Evolutionary conservation across 2,888 invertebrate genomes (phyloP).

Genomic region (Megaustenia siamemsis): DNA sequence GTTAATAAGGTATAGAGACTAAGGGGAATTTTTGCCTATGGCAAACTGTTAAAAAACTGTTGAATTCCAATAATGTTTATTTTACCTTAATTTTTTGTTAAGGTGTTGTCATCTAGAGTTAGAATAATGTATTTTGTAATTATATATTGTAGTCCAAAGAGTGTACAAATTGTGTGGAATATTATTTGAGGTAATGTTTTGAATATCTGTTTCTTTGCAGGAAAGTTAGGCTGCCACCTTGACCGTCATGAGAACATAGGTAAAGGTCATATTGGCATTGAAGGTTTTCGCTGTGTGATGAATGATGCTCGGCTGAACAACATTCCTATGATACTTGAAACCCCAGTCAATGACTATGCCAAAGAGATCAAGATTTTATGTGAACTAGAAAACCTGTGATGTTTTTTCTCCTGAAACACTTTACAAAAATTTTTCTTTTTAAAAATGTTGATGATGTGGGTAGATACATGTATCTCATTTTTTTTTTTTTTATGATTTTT

Average conservation of each 20-base stretch:
- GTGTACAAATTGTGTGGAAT: too few relatives aligned
- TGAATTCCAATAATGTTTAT: too few relatives aligned
- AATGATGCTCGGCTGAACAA: conserved; percentile 78
- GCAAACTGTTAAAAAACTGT: too few relatives aligned
- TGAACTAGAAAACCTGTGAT: conserved; percentile 49
- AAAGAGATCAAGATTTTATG: conserved; percentile 71
- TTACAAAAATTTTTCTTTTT: too few relatives aligned
- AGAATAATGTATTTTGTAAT: too few relatives aligned
- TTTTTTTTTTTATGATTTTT: too few relatives aligned
- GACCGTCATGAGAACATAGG: conserved; percentile 82
- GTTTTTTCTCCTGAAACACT: neutral
- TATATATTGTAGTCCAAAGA: too few relatives aligned
- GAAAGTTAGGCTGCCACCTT: conserved; percentile 79
- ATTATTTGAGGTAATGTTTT: too few relatives aligned
- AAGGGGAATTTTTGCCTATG: too few relatives aligned
- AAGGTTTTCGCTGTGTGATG: conserved; percentile 79
- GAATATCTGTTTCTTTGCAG: conserved; percentile 65
- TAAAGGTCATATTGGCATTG: conserved; percentile 80
- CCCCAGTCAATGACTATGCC: conserved; percentile 72
- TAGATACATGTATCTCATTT: neutral
- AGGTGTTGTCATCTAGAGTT: too few relatives aligned
- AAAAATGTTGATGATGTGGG: neutral
- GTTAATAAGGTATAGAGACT: too few relatives aligned
- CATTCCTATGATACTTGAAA: conserved; percentile 81
- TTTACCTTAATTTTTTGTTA: too few relatives aligned